Conservation (phyloP, 2,888 invertebrate genomes). For the Pheosia gnoma region DNA sequence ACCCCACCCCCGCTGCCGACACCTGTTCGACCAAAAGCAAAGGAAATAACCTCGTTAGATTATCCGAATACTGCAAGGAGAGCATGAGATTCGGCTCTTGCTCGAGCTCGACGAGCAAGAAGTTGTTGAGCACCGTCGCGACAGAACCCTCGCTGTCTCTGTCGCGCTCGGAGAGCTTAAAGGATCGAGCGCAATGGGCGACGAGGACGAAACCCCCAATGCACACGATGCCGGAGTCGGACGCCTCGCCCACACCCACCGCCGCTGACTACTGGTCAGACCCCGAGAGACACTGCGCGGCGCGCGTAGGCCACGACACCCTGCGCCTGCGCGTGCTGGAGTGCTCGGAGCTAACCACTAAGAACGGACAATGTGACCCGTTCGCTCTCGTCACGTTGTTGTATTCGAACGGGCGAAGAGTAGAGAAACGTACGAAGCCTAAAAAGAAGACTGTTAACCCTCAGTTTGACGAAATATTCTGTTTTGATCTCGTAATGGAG, state of each 20-base stretch:
- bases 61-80: slow-evolving; percentile 79
- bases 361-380: slow-evolving; percentile 96
- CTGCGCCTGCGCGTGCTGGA: slow-evolving; percentile 89
- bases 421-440: slow-evolving; percentile 92
- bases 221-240: slow-evolving; percentile 74
- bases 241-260: slow-evolving; percentile 71
- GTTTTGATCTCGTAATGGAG: slow-evolving; percentile 88
- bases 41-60: slow-evolving; percentile 72
- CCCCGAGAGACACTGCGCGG: slow-evolving; percentile 77
- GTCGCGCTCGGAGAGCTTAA: slow-evolving; percentile 78
- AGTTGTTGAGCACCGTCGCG: slow-evolving; percentile 66
- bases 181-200: slow-evolving; percentile 74
- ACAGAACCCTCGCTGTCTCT: slow-evolving; percentile 73
- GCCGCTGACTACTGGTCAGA: slow-evolving; percentile 81
- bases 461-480: slow-evolving; percentile 94
- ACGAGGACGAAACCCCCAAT: slow-evolving; percentile 70
- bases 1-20: slow-evolving; percentile 59
- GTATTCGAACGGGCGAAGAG: slow-evolving; percentile 91
- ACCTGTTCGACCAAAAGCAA: slow-evolving; percentile 63
- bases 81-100: slow-evolving; percentile 78
- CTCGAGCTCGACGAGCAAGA: slow-evolving; percentile 78
- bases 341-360: slow-evolving; percentile 94
- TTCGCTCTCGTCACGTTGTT: slow-evolving; percentile 92
- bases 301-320: slow-evolving; percentile 75
- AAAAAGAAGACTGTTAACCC: slow-evolving; percentile 96